Percentiles rank a stretch among this genome's conserved stretches.
phyloP scores from a whole-genome alignment of 2,797 vertebrate genomes.

The Aplochiton taeniatus region DNA sequence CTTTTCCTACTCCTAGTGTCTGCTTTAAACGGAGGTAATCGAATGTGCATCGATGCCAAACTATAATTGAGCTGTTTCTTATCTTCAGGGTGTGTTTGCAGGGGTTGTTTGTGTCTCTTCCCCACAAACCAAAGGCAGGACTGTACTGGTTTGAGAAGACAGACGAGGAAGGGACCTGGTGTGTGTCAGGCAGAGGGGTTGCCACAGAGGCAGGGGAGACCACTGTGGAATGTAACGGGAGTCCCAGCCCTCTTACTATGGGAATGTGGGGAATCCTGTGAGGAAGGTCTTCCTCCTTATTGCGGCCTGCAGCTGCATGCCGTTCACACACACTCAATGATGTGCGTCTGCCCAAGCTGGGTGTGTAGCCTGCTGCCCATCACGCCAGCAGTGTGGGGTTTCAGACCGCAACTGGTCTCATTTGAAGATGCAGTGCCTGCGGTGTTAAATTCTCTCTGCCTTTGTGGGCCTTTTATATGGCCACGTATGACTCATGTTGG shows the following conservation, averaged over 20 bases:
- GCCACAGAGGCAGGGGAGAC: slow-evolving; percentile 37
- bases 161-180: slow-evolving; percentile 31
- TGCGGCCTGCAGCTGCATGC: slow-evolving; percentile 44
- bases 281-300: slow-evolving; percentile 51
- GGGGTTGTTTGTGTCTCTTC: too few relatives aligned
- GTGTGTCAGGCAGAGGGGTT: slow-evolving; percentile 49
- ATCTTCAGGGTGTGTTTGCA: too few relatives aligned
- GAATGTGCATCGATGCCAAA: too few relatives aligned
- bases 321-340: slow-evolving; percentile 15
- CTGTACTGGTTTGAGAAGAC: not conserved
- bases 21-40: too few relatives aligned
- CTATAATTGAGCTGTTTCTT: too few relatives aligned
- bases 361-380: not conserved
- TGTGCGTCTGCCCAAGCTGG: slow-evolving; percentile 12
- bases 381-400: not conserved
- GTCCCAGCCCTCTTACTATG: not conserved
- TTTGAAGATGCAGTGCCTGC: too few relatives aligned
- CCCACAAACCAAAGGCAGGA: not conserved
- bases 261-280: slow-evolving; percentile 37
- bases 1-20: too few relatives aligned
- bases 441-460: too few relatives aligned
- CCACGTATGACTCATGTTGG: too few relatives aligned
- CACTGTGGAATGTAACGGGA: slow-evolving; percentile 21
- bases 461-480: too few relatives aligned
- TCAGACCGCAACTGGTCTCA: not conserved